These are phyloP conservation scores for Orientallactaga sibirica DNA, from an alignment of 2,797 vertebrate genomes.

Conservation along the genomic window DNA sequence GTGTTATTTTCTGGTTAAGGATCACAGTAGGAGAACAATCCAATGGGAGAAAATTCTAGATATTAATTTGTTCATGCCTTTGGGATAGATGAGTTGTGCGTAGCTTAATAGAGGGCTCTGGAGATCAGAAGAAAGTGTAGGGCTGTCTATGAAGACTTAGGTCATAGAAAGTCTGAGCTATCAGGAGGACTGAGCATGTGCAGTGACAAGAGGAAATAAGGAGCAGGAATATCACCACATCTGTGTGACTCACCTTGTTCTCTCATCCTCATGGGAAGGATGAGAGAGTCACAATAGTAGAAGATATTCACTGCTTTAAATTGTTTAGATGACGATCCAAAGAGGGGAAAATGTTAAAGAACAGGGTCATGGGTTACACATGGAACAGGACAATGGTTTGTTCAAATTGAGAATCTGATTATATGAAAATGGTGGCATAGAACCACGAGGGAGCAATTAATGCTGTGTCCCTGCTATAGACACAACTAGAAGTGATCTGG, in stretches of 20 bases:
- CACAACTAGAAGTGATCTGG: background rate
- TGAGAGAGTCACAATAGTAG: background rate
- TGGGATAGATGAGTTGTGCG: background rate
- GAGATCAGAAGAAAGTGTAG: background rate
- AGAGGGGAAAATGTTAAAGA: background rate
- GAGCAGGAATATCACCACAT: background rate
- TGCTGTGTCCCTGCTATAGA: conserved; percentile 8
- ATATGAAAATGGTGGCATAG: background rate
- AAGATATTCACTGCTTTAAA: background rate
- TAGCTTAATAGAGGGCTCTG: background rate
- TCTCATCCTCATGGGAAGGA: background rate
- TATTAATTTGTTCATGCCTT: background rate
- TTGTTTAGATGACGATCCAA: background rate
- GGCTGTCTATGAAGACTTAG: background rate
- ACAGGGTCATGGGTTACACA: background rate
- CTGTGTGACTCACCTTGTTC: background rate
- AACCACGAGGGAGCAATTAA: background rate
- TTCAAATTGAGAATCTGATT: background rate
- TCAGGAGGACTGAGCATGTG: background rate
- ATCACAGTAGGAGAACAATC: background rate
- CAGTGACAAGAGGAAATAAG: background rate
- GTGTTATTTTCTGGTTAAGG: background rate
- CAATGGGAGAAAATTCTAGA: background rate
- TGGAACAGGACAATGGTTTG: background rate
- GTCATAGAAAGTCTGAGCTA: background rate